Evolutionary conservation across 2,888 invertebrate species (phyloP).

Genomic region (Selenia dentaria): DNA sequence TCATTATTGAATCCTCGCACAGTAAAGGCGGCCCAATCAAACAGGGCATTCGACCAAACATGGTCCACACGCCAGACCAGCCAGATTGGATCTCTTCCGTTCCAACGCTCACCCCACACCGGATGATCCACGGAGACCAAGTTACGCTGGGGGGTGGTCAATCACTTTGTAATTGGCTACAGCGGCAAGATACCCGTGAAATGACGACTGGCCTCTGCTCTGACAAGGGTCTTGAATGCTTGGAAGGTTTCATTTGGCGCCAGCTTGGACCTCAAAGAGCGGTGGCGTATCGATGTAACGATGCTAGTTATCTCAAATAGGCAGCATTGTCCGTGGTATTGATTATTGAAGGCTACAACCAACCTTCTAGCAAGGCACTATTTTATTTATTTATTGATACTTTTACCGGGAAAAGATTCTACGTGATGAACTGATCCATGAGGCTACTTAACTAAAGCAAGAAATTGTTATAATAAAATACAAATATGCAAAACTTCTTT

Average conservation of each 20-base stretch:
- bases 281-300: not conserved
- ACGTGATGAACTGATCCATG: no score
- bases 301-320: no score
- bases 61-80: slow-evolving; percentile 53
- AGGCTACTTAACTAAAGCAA: no score
- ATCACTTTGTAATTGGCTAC: slow-evolving; percentile 79
- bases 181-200: slow-evolving; percentile 78
- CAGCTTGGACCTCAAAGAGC: slow-evolving; percentile 7
- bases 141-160: slow-evolving; percentile 55
- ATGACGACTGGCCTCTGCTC: slow-evolving; percentile 73
- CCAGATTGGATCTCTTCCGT: slow-evolving; percentile 40
- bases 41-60: slow-evolving; percentile 70
- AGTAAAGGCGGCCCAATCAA: slow-evolving; percentile 69
- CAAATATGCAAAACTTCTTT: no score
- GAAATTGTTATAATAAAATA: no score
- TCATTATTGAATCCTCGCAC: slow-evolving; percentile 68
- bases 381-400: no score
- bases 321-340: no score
- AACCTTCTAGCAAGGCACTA: no score
- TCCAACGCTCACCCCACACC: slow-evolving; percentile 26
- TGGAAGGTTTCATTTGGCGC: slow-evolving; percentile 58
- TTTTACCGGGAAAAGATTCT: no score
- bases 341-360: no score
- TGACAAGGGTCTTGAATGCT: slow-evolving; percentile 72
- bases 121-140: slow-evolving; percentile 32